These are phyloP conservation scores for Hoplodrina ambigua DNA, from an alignment of 2,888 invertebrate genomes.

Conservation along the genomic window DNA sequence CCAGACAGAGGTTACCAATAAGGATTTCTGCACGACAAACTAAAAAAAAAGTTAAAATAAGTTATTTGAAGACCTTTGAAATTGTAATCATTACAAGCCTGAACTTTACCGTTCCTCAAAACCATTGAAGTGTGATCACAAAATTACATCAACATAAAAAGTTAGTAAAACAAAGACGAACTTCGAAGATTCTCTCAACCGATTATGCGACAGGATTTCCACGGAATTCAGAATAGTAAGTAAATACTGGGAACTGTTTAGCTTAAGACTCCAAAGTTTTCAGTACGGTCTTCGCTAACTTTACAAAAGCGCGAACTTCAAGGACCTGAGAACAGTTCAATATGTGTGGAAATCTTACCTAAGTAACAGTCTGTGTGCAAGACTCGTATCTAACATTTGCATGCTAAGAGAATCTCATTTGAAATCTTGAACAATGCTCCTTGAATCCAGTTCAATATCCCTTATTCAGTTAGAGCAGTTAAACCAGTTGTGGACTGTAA, in stretches of 20 bases:
- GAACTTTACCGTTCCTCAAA: background rate
- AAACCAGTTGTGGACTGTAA: too few species aligned
- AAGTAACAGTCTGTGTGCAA: constrained; percentile 2
- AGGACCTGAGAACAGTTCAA: constrained; percentile 27
- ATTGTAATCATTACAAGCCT: background rate
- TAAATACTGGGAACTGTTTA: constrained; percentile 12
- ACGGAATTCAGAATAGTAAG: constrained; percentile 12
- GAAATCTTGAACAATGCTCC: constrained; percentile 2
- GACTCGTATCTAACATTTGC: constrained; percentile 14
- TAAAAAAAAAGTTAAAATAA: too few species aligned
- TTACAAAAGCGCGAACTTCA: constrained; percentile 33
- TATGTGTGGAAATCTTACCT: constrained; percentile 8
- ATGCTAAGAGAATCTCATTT: constrained; percentile 21
- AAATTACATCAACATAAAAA: background rate
- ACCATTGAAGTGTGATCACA: background rate
- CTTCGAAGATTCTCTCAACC: background rate
- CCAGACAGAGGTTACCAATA: too few species aligned
- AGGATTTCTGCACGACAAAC: too few species aligned
- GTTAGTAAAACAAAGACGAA: background rate
- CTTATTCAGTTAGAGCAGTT: background rate
- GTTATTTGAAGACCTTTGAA: too few species aligned
- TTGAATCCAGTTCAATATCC: constrained; percentile 1
- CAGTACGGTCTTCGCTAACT: constrained; percentile 10
- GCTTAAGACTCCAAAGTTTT: constrained; percentile 1
- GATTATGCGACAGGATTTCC: background rate